Conservation (phyloP, 2,888 invertebrate species). For the Sphaerophoria taeniata region DNA sequence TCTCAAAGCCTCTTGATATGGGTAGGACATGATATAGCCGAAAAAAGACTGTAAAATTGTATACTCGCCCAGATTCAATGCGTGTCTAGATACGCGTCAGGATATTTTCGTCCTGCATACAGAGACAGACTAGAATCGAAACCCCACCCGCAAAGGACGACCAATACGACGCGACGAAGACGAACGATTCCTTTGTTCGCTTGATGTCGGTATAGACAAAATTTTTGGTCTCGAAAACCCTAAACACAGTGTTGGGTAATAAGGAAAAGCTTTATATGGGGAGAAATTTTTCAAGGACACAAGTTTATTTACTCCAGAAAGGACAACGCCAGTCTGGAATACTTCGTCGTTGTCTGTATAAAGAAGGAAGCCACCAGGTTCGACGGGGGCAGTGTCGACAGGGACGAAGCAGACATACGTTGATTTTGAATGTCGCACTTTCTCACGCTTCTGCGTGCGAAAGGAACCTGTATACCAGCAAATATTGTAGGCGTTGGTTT, state of each 20-base stretch:
- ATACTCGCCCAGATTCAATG: conserved; percentile 22
- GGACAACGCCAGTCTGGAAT: conserved; percentile 67
- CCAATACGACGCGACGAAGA: background rate
- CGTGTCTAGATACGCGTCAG: conserved; percentile 41
- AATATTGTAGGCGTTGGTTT: conserved; percentile 28
- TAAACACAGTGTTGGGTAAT: conserved; percentile 51
- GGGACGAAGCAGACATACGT: background rate
- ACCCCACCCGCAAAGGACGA: background rate
- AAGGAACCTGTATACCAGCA: background rate
- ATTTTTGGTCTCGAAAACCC: conserved; percentile 23
- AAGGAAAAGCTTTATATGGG: conserved; percentile 67
- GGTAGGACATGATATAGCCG: background rate
- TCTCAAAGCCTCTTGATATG: background rate
- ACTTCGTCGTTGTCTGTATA: background rate
- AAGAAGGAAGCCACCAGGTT: background rate
- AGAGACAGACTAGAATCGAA: background rate
- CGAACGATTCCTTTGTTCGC: conserved; percentile 19
- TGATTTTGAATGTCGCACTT: conserved; percentile 20
- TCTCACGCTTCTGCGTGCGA: conserved; percentile 36
- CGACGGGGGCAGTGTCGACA: too few relatives aligned
- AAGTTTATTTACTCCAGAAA: conserved; percentile 64
- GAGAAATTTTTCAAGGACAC: conserved; percentile 64
- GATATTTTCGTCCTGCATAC: conserved; percentile 38
- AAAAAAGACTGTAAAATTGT: conserved; percentile 3
- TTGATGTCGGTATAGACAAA: conserved; percentile 23